Evolutionary conservation across 2,113 vertebrate species (phyloP).

Genomic region (Echinops telfairi): DNA sequence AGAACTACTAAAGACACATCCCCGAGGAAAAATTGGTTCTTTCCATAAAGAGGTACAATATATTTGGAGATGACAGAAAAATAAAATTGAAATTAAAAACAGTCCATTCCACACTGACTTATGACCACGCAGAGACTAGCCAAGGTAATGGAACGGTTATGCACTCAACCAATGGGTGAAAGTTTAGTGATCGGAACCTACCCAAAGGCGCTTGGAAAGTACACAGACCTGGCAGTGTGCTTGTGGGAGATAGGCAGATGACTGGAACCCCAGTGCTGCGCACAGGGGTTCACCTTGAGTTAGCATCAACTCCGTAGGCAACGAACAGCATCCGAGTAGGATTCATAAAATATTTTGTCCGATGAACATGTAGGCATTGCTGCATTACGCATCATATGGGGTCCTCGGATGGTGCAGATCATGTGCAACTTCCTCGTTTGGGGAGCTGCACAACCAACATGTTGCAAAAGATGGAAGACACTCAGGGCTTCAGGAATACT

Average conservation of each 20-base stretch:
- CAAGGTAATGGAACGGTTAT: background rate
- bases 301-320: no score
- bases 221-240: background rate
- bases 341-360: background rate
- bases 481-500: background rate
- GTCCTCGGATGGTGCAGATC: background rate
- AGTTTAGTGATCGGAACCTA: background rate
- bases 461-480: slow-evolving; percentile 34
- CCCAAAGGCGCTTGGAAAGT: background rate
- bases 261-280: no score
- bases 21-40: background rate
- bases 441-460: background rate
- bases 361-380: background rate
- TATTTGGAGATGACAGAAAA: background rate
- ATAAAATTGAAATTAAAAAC: background rate
- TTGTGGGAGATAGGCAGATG: no score
- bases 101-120: background rate
- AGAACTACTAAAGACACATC: background rate
- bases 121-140: background rate
- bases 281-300: no score
- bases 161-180: background rate
- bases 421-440: background rate
- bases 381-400: background rate
- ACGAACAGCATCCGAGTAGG: background rate
- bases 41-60: background rate